phyloP scores from a whole-genome alignment of 2,797 vertebrate genomes.

The Eulemur mongoz region DNA sequence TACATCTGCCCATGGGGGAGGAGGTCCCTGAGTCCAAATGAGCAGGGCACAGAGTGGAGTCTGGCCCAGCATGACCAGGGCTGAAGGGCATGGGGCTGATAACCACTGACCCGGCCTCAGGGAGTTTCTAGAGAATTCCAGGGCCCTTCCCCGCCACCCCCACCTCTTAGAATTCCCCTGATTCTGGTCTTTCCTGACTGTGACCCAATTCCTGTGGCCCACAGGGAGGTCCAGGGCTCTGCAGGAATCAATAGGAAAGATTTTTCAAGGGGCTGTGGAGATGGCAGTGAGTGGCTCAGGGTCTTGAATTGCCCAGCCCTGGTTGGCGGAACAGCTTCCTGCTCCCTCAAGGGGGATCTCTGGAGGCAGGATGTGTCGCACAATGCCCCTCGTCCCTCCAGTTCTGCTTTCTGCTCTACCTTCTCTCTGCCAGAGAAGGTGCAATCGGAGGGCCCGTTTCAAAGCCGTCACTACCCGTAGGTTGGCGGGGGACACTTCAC shows the following conservation, averaged over 20 bases:
- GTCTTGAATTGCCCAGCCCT: not conserved
- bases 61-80: not conserved
- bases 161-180: not conserved
- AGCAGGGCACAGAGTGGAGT: slow-evolving; percentile 26
- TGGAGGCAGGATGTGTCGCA: not conserved
- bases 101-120: slow-evolving; percentile 19
- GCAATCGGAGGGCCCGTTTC: not conserved
- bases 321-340: not conserved
- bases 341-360: not conserved
- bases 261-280: not conserved
- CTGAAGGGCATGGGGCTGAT: not conserved
- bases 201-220: slow-evolving; percentile 69
- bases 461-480: not conserved
- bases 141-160: not conserved
- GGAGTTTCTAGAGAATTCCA: slow-evolving; percentile 7
- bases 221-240: slow-evolving; percentile 54
- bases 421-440: not conserved
- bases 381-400: not conserved
- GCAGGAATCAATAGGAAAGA: slow-evolving; percentile 51
- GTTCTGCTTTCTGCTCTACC: not conserved
- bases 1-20: slow-evolving; percentile 53
- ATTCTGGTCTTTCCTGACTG: slow-evolving; percentile 53
- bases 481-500: not conserved
- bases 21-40: slow-evolving; percentile 20
- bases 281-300: not conserved